Evolutionary conservation across 2,797 vertebrate genomes (phyloP).

Genomic region (Acrossocheilus fasciatus): DNA sequence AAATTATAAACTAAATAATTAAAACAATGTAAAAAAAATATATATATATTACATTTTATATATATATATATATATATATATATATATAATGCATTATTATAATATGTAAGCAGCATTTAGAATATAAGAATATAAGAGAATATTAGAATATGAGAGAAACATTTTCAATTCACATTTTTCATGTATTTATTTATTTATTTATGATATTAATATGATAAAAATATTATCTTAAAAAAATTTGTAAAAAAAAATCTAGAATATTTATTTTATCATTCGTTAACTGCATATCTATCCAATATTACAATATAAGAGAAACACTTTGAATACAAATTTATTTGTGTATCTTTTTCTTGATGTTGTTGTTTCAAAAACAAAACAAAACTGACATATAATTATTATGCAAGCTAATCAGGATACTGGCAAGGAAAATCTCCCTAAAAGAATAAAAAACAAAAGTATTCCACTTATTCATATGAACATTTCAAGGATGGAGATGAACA

Average conservation of each 20-base stretch:
- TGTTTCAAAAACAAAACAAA: no score
- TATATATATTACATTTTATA: no score
- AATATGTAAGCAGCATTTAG: no score
- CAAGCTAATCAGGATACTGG: background rate
- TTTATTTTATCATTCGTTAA: background rate
- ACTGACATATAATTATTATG: background rate
- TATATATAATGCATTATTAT: background rate
- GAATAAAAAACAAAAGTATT: background rate
- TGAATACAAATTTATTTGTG: background rate
- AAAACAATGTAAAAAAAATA: background rate
- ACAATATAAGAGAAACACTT: background rate
- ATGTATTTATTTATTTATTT: no score
- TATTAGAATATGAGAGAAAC: no score
- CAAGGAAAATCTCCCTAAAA: background rate
- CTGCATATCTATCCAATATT: background rate
- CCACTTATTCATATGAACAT: background rate
- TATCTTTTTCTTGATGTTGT: background rate
- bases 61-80: no score
- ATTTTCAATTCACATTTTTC: no score
- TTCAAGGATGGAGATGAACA: background rate
- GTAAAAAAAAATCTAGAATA: background rate
- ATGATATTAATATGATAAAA: background rate
- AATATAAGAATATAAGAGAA: no score
- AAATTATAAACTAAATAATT: background rate
- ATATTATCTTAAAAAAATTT: background rate